Conservation (phyloP, 2,113 vertebrate species). For the Taxidea taxus region DNA sequence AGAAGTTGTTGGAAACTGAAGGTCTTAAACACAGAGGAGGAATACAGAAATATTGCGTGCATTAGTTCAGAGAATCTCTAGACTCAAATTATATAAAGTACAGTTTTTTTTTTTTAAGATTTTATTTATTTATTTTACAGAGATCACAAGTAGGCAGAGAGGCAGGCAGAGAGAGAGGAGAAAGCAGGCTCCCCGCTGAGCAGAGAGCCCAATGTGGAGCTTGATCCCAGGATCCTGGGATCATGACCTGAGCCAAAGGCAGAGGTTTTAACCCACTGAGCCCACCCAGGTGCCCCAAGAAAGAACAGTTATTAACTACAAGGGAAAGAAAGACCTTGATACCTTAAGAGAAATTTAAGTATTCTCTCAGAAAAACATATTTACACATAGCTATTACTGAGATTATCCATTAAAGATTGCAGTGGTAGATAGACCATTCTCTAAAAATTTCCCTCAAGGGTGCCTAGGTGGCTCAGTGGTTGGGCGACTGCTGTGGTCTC, state of each 20-base stretch:
- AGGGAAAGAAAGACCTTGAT: neutral
- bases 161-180: too few species aligned
- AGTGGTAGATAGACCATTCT: neutral
- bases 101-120: neutral
- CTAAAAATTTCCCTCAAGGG: neutral
- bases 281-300: neutral
- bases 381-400: neutral
- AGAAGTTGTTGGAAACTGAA: neutral
- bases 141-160: too few species aligned
- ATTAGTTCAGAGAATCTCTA: neutral
- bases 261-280: too few species aligned
- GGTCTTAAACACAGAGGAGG: neutral
- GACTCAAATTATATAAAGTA: neutral
- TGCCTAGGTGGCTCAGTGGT: too few species aligned
- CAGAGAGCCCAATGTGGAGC: too few species aligned
- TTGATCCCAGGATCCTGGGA: too few species aligned
- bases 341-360: constrained; percentile 16
- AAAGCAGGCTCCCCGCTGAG: too few species aligned
- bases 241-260: too few species aligned
- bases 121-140: too few species aligned
- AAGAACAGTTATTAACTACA: neutral
- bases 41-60: neutral
- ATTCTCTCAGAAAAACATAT: neutral
- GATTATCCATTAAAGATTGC: neutral
- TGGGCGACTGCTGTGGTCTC: too few species aligned